phyloP scores from a whole-genome alignment of 2,888 invertebrate species.

The Andrena fulva region DNA sequence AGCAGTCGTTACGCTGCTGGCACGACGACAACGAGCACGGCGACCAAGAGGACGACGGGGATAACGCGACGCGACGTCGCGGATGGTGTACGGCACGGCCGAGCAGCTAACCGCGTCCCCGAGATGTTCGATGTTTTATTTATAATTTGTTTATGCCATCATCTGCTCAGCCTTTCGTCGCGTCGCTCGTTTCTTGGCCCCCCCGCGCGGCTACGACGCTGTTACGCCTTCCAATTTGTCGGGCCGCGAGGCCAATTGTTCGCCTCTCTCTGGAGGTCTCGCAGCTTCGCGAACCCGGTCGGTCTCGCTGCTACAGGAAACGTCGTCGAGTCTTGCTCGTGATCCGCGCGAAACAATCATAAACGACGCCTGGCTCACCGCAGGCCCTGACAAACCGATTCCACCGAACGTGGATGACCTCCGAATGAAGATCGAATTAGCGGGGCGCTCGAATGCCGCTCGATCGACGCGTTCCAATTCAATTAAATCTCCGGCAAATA shows the following conservation, averaged over 20 bases:
- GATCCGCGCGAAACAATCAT: not conserved
- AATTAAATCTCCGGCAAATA: constrained; percentile 58
- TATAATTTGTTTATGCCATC: constrained; percentile 80
- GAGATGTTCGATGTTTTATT: constrained; percentile 81
- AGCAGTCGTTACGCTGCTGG: constrained; percentile 81
- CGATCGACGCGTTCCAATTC: constrained; percentile 41
- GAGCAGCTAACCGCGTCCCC: constrained; percentile 43
- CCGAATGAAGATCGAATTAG: constrained; percentile 45
- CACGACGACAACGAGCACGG: constrained; percentile 73
- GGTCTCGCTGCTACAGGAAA: too few species aligned
- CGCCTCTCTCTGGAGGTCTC: not conserved
- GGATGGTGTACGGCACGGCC: constrained; percentile 35
- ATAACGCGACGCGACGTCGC: constrained; percentile 43
- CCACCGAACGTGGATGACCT: constrained; percentile 17
- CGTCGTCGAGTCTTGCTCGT: not conserved
- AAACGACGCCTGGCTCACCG: not conserved
- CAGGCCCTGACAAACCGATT: not conserved
- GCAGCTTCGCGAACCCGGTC: too few species aligned
- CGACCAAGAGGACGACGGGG: constrained; percentile 43
- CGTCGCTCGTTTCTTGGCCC: constrained; percentile 38
- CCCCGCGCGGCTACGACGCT: not conserved
- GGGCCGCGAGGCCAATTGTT: not conserved
- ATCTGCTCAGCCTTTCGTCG: constrained; percentile 66
- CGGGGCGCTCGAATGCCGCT: constrained; percentile 21
- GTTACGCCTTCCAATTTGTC: not conserved